Base-by-base conservation (phyloP, 2,797 vertebrate genomes). In the Siniperca undulata region DNA sequence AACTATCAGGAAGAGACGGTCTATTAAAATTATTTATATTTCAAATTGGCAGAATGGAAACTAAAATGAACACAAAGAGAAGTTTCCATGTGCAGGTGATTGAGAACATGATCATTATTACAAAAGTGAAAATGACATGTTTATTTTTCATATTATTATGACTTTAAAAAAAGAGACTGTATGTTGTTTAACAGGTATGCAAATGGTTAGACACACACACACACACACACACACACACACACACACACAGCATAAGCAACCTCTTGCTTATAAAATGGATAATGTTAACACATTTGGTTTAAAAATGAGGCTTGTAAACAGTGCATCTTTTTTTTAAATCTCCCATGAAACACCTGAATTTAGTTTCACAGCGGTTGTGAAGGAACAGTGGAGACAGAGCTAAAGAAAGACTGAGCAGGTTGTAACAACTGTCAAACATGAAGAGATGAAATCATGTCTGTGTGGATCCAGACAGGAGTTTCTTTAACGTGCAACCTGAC, bases 391-490 rank as follows among this genome's bases (percentile, higher is more conserved):
- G 52, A 30, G 34, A 48, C 69, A 5, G 11, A 27, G 46, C 30
- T 14, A 19, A 40, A 70, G 61, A 59, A 8, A 34, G 16, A 58
- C 20, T 0, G 27, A 80, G 53, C 74, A 77, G 8, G 82, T 84
- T 80, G 61, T 64, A 84, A 80, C 84, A 86, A 59, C 61, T 56
- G 56, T 70, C 66, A 75, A 73, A 86, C 74, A 69, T 61, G 53
- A 52, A 73, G 38, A 38, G 58, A 76, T 87, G 82, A 89, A 78
- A 67, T 78, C 59, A 78, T 53, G 59, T 80, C 80, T 77, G 74
- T 38, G 46, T 75, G 68, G 77, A 73, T 80, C 27, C 73, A 52
- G 79, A 74, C 70, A 66, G 52, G 77, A 71, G 34, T 62, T 81
- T 27, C 24, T 84, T 75, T 30, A 70, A 80, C 64, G 61, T 77